Evolutionary conservation across 2,888 invertebrate species (phyloP).

Genomic region (Apodemia duryi): DNA sequence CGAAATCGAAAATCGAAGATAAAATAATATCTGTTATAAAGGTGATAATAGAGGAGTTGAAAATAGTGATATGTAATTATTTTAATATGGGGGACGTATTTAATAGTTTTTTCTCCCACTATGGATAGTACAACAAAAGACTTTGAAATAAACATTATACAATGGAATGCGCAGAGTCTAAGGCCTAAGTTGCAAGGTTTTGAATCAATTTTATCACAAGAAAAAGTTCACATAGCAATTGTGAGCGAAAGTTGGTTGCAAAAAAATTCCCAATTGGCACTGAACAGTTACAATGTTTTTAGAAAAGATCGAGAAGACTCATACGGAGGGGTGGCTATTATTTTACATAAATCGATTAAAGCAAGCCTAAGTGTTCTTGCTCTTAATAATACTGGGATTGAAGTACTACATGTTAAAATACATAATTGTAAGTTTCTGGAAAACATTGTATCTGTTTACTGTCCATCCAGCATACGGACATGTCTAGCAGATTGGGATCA

Average conservation of each 20-base stretch:
- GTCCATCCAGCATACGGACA: constrained; percentile 27
- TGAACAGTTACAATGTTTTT: constrained; percentile 24
- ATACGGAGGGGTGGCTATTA: constrained; percentile 26
- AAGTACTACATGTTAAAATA: constrained; percentile 25
- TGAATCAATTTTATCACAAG: not conserved
- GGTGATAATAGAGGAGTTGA: not conserved
- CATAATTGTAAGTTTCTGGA: constrained; percentile 28
- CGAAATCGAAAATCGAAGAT: not conserved
- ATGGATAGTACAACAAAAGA: not conserved
- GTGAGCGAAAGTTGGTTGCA: constrained; percentile 31
- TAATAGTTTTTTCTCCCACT: no score
- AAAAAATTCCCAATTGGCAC: not conserved
- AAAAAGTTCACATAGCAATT: constrained; percentile 8
- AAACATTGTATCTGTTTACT: no score
- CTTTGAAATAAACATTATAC: not conserved
- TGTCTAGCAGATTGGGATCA: no score
- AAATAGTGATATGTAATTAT: not conserved
- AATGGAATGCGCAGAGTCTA: constrained; percentile 10
- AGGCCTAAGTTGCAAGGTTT: not conserved
- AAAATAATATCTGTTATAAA: not conserved
- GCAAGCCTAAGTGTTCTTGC: no score
- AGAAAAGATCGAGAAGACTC: constrained; percentile 23
- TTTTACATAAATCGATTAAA: no score
- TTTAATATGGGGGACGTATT: no score
- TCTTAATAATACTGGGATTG: no score